Evolutionary conservation across 2,888 invertebrate species (phyloP), one percentile per base, ranked within the genome.

Genomic region (Lasioglossum malachurum): DNA sequence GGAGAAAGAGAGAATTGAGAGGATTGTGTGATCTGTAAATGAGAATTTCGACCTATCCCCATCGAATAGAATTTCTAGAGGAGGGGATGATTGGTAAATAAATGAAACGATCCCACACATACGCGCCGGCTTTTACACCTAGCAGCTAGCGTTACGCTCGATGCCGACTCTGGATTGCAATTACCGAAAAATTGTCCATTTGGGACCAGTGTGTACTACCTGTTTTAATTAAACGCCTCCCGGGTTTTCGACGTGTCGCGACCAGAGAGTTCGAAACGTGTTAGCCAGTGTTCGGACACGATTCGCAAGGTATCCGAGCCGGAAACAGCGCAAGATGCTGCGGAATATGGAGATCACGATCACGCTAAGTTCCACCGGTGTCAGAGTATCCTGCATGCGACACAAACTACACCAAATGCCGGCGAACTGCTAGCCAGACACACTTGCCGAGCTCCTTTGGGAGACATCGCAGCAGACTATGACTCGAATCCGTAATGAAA

Each of bases 401-500:
- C 60, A 19, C 44, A 75, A 75, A 75, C 75, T 60, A 31, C 67
- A 35, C 35, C 10, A 38, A 67, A 19, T 10, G 23, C 3, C 60
- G n/a, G 49, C 41, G 41, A 75, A 75, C 41, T 75, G 60, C 53
- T 60, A n/a, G 38, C 60, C 41, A 60, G 75, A 12, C 60, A 41
- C 60, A 41, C 19, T 64, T 38, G 4, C 38, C 57, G 19, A 41
- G 60, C 27, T 75, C 75, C 75, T 27, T 31, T 75, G 75, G 75
- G 75, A 60, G 27, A 19, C 60, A 60, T 44, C 44, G 41, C 53
- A 19, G 19, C 35, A n/a, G 74, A 31, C 38, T 41, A 38, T 14
- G 75, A 75, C 75, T 57, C 60, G 75, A 75, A 75, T 60, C 60
- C 75, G 60, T 44, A 75, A 75, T 75, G 53, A 75, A 75, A 38